Evolutionary conservation across 2,888 invertebrate genomes (phyloP).

Genomic region (Panzeria rudis): DNA sequence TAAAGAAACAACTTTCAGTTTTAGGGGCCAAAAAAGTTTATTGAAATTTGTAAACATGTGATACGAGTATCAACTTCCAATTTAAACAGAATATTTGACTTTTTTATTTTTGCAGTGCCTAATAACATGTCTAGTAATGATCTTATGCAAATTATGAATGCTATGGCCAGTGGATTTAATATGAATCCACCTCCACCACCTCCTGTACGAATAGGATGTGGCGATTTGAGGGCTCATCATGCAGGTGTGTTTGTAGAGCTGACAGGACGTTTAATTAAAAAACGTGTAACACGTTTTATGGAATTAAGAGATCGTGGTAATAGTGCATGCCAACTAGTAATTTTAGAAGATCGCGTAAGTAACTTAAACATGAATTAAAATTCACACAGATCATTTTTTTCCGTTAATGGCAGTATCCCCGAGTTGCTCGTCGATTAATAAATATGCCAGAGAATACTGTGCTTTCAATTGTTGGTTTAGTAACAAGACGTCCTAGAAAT

Average conservation of each 20-base stretch:
- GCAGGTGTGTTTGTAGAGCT: conserved; percentile 85
- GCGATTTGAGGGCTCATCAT: conserved; percentile 85
- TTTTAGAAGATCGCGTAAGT: conserved; percentile 80
- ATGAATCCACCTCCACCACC: conserved; percentile 82
- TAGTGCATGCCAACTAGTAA: conserved; percentile 86
- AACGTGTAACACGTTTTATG: conserved; percentile 86
- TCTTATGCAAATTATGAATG: conserved; percentile 80
- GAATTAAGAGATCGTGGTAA: conserved; percentile 87
- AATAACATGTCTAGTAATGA: conserved; percentile 75
- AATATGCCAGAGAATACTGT: conserved; percentile 83
- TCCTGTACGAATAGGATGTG: conserved; percentile 85
- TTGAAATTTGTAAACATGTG: too few species aligned
- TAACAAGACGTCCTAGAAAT: conserved; percentile 80
- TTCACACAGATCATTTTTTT: not conserved
- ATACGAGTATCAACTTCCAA: too few species aligned
- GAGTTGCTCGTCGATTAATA: conserved; percentile 82
- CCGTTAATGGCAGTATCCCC: conserved; percentile 77
- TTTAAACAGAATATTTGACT: too few species aligned
- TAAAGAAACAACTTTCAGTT: too few species aligned
- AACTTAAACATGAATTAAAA: conserved; percentile 33
- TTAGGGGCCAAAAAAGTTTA: too few species aligned
- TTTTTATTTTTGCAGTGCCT: conserved; percentile 35
- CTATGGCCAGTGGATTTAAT: conserved; percentile 81
- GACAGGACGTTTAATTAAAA: conserved; percentile 87
- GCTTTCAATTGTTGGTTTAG: conserved; percentile 82